These are phyloP conservation scores for Salvelinus namaycush DNA, from an alignment of 2,113 vertebrate species.

Conservation along the genomic window DNA sequence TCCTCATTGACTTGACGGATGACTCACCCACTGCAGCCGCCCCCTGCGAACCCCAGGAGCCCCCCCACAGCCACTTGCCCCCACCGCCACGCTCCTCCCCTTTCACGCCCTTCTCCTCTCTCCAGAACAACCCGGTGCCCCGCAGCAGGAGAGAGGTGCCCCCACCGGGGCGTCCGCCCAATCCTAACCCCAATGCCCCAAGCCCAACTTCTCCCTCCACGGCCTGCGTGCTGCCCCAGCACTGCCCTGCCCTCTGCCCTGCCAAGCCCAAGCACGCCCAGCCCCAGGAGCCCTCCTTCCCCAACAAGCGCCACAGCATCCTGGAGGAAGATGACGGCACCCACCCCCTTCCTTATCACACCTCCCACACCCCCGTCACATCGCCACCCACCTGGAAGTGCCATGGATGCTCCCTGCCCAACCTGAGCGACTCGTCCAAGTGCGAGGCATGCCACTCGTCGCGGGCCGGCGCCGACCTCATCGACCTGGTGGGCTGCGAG, in stretches of 20 bases:
- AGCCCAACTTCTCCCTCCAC: constrained; percentile 75
- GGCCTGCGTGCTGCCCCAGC: constrained; percentile 50
- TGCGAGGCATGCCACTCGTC: constrained; percentile 79
- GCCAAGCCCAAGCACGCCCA: constrained; percentile 76
- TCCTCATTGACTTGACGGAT: constrained; percentile 77
- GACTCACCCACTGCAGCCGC: constrained; percentile 65
- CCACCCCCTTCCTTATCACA: constrained; percentile 15
- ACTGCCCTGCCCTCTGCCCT: constrained; percentile 51
- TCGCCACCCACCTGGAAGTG: constrained; percentile 79
- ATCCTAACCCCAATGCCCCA: constrained; percentile 52
- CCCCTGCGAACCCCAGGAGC: constrained; percentile 56
- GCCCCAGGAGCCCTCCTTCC: constrained; percentile 71
- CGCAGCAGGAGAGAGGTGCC: constrained; percentile 93
- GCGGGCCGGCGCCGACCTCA: constrained; percentile 76
- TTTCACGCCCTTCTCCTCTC: constrained; percentile 80
- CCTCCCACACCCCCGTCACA: constrained; percentile 33
- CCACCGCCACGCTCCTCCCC: constrained; percentile 57
- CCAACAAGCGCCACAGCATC: constrained; percentile 84
- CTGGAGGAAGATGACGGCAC: constrained; percentile 82
- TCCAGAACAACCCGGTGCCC: constrained; percentile 94
- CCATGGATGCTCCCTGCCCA: constrained; percentile 76
- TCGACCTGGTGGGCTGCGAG: constrained; percentile 85
- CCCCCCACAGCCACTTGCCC: constrained; percentile 4
- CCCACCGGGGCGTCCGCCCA: constrained; percentile 72
- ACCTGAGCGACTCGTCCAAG: constrained; percentile 48